Percentiles rank a stretch among this genome's conserved stretches.
Conservation (phyloP, 2,797 vertebrate species). For the Alauda arvensis region DNA sequence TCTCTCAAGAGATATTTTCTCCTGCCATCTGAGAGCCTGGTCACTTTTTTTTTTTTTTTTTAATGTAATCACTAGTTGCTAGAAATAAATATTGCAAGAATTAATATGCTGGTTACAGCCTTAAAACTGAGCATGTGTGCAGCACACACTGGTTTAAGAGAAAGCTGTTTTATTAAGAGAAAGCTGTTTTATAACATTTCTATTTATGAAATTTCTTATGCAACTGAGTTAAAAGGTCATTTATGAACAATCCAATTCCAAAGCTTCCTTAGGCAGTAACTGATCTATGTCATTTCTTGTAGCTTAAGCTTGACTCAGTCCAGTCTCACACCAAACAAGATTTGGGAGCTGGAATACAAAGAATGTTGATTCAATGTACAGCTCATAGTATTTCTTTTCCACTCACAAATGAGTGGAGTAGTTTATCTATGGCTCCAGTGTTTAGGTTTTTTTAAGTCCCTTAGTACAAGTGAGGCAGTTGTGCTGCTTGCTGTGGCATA, state of each 20-base stretch:
- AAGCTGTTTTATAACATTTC: neutral
- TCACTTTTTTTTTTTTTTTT: neutral
- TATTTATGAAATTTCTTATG: slow-evolving; percentile 13
- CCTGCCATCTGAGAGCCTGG: neutral
- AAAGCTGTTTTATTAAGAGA: neutral
- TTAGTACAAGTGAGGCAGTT: neutral
- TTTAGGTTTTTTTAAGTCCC: neutral
- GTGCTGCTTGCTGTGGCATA: neutral
- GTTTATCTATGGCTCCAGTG: neutral
- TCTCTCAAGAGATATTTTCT: neutral
- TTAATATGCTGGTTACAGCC: neutral
- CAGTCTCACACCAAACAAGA: neutral
- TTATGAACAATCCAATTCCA: neutral
- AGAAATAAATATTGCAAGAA: neutral
- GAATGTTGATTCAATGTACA: neutral
- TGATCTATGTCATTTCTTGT: neutral
- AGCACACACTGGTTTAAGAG: neutral
- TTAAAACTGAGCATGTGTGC: neutral
- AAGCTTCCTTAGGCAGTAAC: neutral
- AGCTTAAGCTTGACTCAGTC: neutral
- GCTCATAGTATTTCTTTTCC: neutral
- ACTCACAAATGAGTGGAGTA: neutral
- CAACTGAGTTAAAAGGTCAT: neutral
- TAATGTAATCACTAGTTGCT: neutral
- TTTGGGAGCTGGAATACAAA: neutral